Percentiles rank a stretch among this genome's conserved stretches.
Evolutionary conservation across 2,797 vertebrate genomes (phyloP).

Genomic region (Chelonia mydas): DNA sequence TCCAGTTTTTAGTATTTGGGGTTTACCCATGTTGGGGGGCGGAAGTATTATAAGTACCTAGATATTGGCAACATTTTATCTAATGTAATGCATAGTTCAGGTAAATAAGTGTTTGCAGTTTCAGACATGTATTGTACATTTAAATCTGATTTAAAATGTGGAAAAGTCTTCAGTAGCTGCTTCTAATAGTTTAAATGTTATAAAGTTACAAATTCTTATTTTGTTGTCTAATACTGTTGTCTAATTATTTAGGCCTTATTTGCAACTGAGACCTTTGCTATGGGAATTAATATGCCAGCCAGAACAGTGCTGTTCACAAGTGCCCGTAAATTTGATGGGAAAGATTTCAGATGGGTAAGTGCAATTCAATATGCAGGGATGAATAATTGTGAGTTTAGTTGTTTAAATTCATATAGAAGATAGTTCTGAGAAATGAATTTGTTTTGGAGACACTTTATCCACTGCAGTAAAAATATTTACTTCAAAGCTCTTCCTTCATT

Average conservation of each 20-base stretch:
- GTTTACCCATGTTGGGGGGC: fast-evolving
- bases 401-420: background rate
- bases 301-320: constrained; percentile 98
- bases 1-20: background rate
- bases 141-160: background rate
- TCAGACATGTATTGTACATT: background rate
- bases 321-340: constrained; percentile 97
- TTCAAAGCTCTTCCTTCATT: background rate
- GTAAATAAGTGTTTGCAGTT: background rate
- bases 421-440: background rate
- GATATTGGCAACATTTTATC: background rate
- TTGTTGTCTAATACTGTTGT: constrained; percentile 15
- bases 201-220: background rate
- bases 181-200: background rate
- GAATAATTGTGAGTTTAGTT: background rate
- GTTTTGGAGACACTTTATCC: background rate
- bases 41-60: background rate
- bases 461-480: background rate
- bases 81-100: background rate
- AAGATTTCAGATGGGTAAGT: constrained; percentile 97
- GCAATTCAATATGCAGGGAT: background rate
- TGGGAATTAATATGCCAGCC: constrained; percentile 99
- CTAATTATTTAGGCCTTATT: constrained; percentile 90
- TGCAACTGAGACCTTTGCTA: constrained; percentile 97
- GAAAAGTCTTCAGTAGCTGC: background rate